Conservation (phyloP, 2,888 invertebrate genomes). For the Dolomedes plantarius region DNA sequence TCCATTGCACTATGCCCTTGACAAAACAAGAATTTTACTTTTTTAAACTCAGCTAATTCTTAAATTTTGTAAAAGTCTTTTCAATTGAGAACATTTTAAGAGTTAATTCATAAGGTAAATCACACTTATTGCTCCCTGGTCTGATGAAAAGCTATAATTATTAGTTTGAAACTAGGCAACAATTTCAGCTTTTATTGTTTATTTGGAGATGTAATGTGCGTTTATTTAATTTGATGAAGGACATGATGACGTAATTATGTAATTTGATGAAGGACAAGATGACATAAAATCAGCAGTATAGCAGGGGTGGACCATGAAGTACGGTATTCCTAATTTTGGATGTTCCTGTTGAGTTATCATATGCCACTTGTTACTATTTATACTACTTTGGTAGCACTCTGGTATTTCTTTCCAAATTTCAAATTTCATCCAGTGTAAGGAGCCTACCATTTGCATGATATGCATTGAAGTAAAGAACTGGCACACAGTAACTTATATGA, state of each 20-base stretch:
- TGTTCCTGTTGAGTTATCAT: conserved; percentile 57
- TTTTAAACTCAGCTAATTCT: no score
- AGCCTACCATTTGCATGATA: conserved; percentile 46
- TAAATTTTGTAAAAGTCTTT: no score
- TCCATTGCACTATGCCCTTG: no score
- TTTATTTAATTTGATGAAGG: no score
- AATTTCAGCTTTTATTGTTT: no score
- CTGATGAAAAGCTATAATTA: no score
- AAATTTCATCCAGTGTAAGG: conserved; percentile 30
- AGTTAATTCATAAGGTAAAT: no score
- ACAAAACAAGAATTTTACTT: no score
- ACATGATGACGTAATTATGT: conserved; percentile 54
- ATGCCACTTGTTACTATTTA: conserved; percentile 28
- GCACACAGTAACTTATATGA: conserved; percentile 63
- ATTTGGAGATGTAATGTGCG: no score
- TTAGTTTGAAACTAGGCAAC: no score
- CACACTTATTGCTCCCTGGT: no score
- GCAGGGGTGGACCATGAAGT: conserved; percentile 53
- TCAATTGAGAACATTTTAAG: no score
- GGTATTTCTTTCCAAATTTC: conserved; percentile 44
- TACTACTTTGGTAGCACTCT: conserved; percentile 10
- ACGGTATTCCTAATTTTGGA: conserved; percentile 54
- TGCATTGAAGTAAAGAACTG: conserved; percentile 55
- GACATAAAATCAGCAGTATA: conserved; percentile 44
- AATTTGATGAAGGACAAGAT: conserved; percentile 24